Percentiles rank a stretch among this genome's conserved stretches.
These are phyloP conservation scores for Pogonomyrmex barbatus DNA, from an alignment of 1,140 invertebrate genomes.

Conservation along the genomic window DNA sequence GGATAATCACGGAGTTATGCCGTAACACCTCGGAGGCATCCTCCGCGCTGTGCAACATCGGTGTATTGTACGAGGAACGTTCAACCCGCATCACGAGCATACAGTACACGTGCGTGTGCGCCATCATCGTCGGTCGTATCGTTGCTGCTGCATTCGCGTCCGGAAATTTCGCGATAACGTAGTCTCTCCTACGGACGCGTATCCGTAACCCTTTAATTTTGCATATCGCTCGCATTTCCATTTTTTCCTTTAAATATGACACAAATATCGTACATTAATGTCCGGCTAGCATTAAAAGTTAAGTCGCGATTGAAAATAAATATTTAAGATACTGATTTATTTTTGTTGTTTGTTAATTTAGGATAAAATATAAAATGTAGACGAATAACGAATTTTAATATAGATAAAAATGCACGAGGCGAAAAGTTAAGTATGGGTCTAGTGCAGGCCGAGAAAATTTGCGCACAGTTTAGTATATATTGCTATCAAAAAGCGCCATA, in stretches of 20 bases:
- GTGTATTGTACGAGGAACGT: slow-evolving; percentile 63
- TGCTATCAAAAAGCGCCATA: slow-evolving; percentile 1
- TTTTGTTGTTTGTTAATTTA: neutral
- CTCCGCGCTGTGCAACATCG: slow-evolving; percentile 18
- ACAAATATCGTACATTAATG: neutral
- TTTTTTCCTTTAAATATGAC: neutral
- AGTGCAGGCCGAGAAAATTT: neutral
- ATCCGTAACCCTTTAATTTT: neutral
- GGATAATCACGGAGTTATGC: slow-evolving; percentile 83
- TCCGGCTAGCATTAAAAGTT: neutral
- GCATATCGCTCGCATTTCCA: neutral
- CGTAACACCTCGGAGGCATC: slow-evolving; percentile 83
- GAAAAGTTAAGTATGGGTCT: neutral
- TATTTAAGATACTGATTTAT: neutral
- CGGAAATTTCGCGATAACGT: slow-evolving; percentile 18
- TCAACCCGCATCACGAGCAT: slow-evolving; percentile 51
- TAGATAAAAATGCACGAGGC: neutral
- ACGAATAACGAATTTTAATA: neutral
- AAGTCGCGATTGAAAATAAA: neutral
- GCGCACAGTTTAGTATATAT: neutral
- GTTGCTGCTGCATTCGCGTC: slow-evolving; percentile 10
- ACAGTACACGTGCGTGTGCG: slow-evolving; percentile 14
- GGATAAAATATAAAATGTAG: neutral
- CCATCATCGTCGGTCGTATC: neutral
- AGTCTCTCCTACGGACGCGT: neutral